phyloP scores from a whole-genome alignment of 2,888 invertebrate genomes.

The Unio pictorum region DNA sequence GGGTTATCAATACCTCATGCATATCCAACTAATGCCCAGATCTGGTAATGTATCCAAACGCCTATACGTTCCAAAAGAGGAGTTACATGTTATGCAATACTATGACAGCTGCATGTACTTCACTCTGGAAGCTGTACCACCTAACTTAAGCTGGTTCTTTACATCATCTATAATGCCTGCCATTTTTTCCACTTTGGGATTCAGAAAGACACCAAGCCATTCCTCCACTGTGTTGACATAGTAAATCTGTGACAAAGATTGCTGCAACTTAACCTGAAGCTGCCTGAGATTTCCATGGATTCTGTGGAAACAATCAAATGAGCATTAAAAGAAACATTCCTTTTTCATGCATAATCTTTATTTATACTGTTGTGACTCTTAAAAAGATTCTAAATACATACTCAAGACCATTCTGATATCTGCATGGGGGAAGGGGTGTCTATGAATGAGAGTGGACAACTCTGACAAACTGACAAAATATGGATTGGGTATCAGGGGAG shows the following conservation, averaged over 20 bases:
- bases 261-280: conserved; percentile 37
- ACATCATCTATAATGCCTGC: conserved; percentile 43
- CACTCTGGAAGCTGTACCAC: too few species aligned
- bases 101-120: too few species aligned
- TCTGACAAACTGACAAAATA: background rate
- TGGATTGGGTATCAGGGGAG: background rate
- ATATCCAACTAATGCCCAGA: too few species aligned
- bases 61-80: too few species aligned
- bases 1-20: too few species aligned
- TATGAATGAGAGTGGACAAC: background rate
- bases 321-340: background rate
- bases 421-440: background rate
- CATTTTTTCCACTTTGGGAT: conserved; percentile 44
- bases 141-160: conserved; percentile 15
- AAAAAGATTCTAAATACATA: background rate
- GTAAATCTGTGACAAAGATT: conserved; percentile 40
- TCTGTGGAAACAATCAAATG: conserved; percentile 29
- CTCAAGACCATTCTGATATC: background rate
- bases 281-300: conserved; percentile 39
- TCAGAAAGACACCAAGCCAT: conserved; percentile 48
- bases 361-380: background rate
- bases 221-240: conserved; percentile 47
- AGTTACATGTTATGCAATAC: too few species aligned
- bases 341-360: background rate
- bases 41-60: too few species aligned